Conservation (phyloP, 2,797 vertebrate genomes). For the Microcaecilia unicolor region DNA sequence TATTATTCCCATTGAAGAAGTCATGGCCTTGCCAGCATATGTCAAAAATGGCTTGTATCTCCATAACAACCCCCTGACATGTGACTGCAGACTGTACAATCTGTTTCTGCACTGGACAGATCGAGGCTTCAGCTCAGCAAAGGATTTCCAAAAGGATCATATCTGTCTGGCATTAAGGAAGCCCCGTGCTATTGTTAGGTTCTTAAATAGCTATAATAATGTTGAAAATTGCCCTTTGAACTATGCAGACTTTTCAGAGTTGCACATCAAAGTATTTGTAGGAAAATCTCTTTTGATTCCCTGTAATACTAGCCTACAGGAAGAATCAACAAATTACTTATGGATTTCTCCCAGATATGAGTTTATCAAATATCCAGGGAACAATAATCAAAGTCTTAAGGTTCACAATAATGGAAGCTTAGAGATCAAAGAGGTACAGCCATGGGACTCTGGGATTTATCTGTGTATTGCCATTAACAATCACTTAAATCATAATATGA, state of each 20-base stretch:
- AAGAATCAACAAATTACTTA: conserved; percentile 41
- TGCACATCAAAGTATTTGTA: conserved; percentile 32
- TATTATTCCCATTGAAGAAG: conserved; percentile 57
- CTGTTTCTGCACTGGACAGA: conserved; percentile 73
- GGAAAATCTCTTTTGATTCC: conserved; percentile 53
- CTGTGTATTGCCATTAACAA: conserved; percentile 68
- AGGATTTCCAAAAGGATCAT: conserved; percentile 64
- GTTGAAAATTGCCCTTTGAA: conserved; percentile 69
- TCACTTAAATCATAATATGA: conserved; percentile 60
- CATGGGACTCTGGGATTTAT: conserved; percentile 69
- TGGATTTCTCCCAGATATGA: conserved; percentile 77
- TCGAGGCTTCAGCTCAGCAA: conserved; percentile 59
- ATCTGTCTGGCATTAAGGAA: conserved; percentile 65
- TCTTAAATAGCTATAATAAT: conserved; percentile 63
- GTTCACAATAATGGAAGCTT: conserved; percentile 75
- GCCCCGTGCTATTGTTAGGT: conserved; percentile 55
- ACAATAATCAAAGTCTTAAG: conserved; percentile 54
- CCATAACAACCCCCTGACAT: conserved; percentile 83
- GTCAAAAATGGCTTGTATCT: conserved; percentile 78
- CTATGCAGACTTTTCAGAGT: conserved; percentile 12
- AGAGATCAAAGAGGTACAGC: conserved; percentile 49
- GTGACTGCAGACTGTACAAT: conserved; percentile 71
- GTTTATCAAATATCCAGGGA: conserved; percentile 66
- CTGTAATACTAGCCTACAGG: conserved; percentile 53
- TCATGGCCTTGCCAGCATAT: conserved; percentile 51